Percentiles rank a stretch among this genome's conserved stretches.
Evolutionary conservation across 2,888 invertebrate species (phyloP).

Genomic region (Eledona agricola): DNA sequence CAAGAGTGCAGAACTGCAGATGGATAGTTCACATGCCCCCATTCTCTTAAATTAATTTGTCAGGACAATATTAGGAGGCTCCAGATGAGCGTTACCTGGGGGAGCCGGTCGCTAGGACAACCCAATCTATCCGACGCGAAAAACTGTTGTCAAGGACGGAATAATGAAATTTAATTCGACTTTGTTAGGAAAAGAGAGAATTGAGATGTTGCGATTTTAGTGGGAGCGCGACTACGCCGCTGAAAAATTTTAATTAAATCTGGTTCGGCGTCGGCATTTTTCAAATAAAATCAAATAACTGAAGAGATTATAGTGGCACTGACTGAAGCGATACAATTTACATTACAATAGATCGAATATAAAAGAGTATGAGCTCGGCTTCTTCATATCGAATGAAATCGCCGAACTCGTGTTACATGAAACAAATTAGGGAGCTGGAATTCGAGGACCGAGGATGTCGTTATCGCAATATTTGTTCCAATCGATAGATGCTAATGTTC

Average conservation of each 20-base stretch:
- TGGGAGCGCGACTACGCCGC: neutral
- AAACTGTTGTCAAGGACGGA: conserved; percentile 12
- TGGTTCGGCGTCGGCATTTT: conserved; percentile 1
- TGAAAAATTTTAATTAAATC: conserved; percentile 22
- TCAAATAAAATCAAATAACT: conserved; percentile 13
- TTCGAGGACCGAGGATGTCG: conserved; percentile 11
- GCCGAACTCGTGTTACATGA: conserved; percentile 15
- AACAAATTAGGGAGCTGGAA: conserved; percentile 21
- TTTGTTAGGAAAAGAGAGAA: conserved; percentile 3
- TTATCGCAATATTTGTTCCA: conserved; percentile 18
- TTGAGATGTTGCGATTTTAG: conserved; percentile 5
- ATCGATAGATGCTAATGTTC: conserved; percentile 27
- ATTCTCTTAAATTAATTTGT: conserved; percentile 18
- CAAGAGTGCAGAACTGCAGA: too few relatives aligned
- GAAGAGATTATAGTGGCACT: conserved; percentile 9
- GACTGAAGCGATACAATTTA: conserved; percentile 17
- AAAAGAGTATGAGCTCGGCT: conserved; percentile 17
- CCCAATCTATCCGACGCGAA: conserved; percentile 10
- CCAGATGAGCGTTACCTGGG: conserved; percentile 27
- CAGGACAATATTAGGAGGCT: conserved; percentile 11
- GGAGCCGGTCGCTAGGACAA: conserved; percentile 34
- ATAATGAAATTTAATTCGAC: conserved; percentile 26
- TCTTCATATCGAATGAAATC: conserved; percentile 23
- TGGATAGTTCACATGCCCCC: too few relatives aligned
- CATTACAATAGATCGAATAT: conserved; percentile 23